phyloP scores from a whole-genome alignment of 2,113 vertebrate species.

The Thryonomys swinderianus region DNA sequence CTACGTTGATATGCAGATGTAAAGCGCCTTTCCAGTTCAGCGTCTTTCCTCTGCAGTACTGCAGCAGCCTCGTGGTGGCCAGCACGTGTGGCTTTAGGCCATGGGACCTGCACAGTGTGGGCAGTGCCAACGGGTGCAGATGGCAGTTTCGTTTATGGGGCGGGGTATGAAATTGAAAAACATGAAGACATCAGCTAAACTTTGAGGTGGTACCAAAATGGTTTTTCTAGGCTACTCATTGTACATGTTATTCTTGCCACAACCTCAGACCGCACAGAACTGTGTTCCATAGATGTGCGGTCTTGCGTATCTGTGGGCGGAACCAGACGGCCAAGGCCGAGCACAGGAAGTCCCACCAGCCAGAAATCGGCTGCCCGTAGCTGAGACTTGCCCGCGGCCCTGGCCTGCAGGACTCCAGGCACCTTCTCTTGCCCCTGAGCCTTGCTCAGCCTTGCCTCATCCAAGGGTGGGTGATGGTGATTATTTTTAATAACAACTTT shows the following conservation, averaged over 20 bases:
- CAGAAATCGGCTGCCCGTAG: too few species aligned
- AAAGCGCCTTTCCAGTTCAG: not conserved
- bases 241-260: not conserved
- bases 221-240: not conserved
- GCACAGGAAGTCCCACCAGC: not conserved
- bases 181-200: not conserved
- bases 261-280: not conserved
- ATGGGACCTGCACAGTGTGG: not conserved
- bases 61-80: not conserved
- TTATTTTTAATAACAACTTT: not conserved
- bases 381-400: not conserved
- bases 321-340: not conserved
- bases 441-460: not conserved
- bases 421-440: not conserved
- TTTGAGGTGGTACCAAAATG: not conserved
- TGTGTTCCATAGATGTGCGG: not conserved
- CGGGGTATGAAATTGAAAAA: not conserved
- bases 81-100: not conserved
- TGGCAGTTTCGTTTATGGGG: not conserved
- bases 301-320: not conserved
- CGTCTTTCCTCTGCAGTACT: not conserved
- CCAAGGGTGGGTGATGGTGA: too few species aligned
- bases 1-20: not conserved
- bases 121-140: not conserved
- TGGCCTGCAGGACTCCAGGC: not conserved